Base-by-base conservation (phyloP, 2,113 vertebrate genomes). In the Ondatra zibethicus region DNA sequence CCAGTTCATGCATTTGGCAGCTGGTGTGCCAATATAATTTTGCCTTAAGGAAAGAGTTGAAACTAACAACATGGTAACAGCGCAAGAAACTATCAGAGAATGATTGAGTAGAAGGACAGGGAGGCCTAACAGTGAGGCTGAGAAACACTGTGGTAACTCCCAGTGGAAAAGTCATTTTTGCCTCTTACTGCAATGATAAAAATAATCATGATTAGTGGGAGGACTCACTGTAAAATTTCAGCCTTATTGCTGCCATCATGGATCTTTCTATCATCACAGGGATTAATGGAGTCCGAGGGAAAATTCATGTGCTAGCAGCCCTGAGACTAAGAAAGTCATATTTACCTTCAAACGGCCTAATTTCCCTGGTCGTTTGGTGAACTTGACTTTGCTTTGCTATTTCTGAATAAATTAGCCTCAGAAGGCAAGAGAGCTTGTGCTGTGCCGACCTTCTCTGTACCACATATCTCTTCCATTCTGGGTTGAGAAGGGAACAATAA, bases 241-340 rank as follows among this genome's bases (percentile, higher is more conserved):
- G 21, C 36, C 72, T 70, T 27, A 63, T 86, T 93, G 14, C 27
- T 63, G 29, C 23, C 76, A 52, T 76, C 29, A 77, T 58, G 29
- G 77, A 63, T 85, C 77, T 91, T 95, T 92, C 63, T 91, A 29
- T 88, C 13, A 52, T 23, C 6, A 33, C 9, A 11, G 52, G 25
- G 9, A 1, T 80, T 88, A 75, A 87, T 17, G 45, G 80, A 45
- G 65, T 42, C 33, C 88, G 52, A 87, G 65, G 31, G 21, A 94
- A 97, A 94, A 95, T 78, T 80, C 52, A 29, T 42, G 14, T 76
- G 61, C 31, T 86, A 87, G 29, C 52, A 65, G 42, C 52, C 77
- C 8, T 3, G 61, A 45, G 80, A 82, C 77, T 70, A 75, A 87
- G 31, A 70, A 94, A 86, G 77, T 82, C 19, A 73, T 78, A 16